phyloP scores from a whole-genome alignment of 2,797 vertebrate species.

The Lepilemur ruficaudatus region DNA sequence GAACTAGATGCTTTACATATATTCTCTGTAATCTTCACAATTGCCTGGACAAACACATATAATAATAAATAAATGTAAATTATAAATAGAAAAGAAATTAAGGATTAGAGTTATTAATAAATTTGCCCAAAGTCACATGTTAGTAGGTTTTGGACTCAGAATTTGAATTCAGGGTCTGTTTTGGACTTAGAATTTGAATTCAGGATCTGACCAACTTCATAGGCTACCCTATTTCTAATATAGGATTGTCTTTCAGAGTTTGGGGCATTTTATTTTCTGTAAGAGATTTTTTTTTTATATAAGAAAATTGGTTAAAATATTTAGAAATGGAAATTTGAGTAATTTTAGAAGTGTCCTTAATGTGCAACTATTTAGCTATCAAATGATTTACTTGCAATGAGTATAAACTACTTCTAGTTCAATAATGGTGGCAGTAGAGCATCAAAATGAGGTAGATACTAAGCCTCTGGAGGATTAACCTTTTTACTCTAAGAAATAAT shows the following conservation, averaged over 20 bases:
- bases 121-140: neutral
- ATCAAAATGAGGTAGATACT: neutral
- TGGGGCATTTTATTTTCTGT: constrained; percentile 13
- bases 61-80: neutral
- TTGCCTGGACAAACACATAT: neutral
- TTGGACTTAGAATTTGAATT: constrained; percentile 7
- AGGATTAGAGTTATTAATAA: neutral
- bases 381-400: neutral
- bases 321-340: neutral
- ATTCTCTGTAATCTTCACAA: neutral
- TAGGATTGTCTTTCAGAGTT: neutral
- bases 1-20: neutral
- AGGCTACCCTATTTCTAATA: neutral
- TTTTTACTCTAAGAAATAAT: neutral
- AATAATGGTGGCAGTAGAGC: neutral
- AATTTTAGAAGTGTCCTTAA: constrained; percentile 21
- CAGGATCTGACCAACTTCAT: neutral
- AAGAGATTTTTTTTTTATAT: neutral
- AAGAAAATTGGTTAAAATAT: constrained; percentile 2
- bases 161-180: neutral
- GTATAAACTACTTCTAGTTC: neutral
- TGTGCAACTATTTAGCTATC: neutral
- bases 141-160: neutral
- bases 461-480: neutral
- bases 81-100: neutral